Percentiles rank a stretch among this genome's conserved stretches.
phyloP scores from a whole-genome alignment of 2,113 vertebrate species.

The Chaetops frenatus region DNA sequence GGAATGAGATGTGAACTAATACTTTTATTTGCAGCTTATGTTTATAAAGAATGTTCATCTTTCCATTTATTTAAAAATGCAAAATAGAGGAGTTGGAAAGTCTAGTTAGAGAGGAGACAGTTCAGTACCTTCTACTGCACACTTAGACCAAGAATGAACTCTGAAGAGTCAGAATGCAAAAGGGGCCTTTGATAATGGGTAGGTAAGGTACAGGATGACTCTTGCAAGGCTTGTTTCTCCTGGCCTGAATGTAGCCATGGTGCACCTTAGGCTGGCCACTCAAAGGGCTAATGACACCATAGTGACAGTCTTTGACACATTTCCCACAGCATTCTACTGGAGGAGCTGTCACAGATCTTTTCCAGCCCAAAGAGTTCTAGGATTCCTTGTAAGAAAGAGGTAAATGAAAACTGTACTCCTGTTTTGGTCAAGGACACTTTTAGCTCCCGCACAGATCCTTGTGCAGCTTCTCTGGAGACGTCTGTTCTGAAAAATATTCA shows the following conservation, averaged over 20 bases:
- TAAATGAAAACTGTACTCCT: background rate
- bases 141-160: background rate
- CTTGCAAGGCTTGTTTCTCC: background rate
- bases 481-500: background rate
- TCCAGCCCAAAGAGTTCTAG: background rate
- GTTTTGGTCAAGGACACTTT: background rate
- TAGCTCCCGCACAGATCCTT: background rate
- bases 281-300: accelerated
- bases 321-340: background rate
- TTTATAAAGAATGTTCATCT: background rate
- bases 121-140: background rate
- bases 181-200: background rate
- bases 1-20: background rate
- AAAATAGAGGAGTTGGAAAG: background rate
- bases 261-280: background rate
- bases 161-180: background rate
- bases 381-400: background rate
- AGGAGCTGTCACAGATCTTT: background rate
- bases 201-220: background rate
- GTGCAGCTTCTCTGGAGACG: background rate
- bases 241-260: background rate
- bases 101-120: background rate
- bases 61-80: background rate
- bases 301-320: no score
- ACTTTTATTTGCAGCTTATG: background rate